A percentile compares a stretch with the other conserved stretches of the same genome.
phyloP scores from a whole-genome alignment of 2,113 vertebrate species.

The Syrrhaptes paradoxus region DNA sequence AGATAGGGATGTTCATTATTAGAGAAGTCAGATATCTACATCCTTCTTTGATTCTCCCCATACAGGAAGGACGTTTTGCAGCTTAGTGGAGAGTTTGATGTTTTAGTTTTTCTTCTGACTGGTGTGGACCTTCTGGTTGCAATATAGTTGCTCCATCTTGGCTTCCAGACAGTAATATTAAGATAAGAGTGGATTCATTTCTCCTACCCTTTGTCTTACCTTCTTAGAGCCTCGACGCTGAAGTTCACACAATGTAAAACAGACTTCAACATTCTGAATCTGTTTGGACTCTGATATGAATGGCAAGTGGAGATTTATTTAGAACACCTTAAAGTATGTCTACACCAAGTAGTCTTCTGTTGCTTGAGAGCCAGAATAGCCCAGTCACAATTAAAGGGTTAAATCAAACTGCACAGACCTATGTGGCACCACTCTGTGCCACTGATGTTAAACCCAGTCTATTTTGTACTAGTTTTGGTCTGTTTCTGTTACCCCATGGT shows the following conservation, averaged over 20 bases:
- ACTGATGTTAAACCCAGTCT: not conserved
- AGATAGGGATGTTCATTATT: not conserved
- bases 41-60: not conserved
- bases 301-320: not conserved
- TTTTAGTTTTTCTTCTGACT: not conserved
- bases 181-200: not conserved
- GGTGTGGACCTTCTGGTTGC: not conserved
- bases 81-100: not conserved
- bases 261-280: not conserved
- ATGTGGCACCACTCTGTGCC: not conserved
- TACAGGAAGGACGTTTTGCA: not conserved
- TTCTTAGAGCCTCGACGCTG: not conserved
- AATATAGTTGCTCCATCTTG: not conserved
- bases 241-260: not conserved
- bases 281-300: not conserved
- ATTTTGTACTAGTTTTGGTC: not conserved
- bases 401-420: not conserved
- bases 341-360: not conserved
- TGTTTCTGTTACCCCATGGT: not conserved
- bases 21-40: rapidly evolving
- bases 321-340: not conserved
- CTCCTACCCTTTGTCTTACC: not conserved
- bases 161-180: not conserved
- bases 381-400: not conserved
- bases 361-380: not conserved